A percentile compares a stretch with the other conserved stretches of the same genome.
phyloP scores from a whole-genome alignment of 2,888 invertebrate genomes.

The Capitulum mitella region DNA sequence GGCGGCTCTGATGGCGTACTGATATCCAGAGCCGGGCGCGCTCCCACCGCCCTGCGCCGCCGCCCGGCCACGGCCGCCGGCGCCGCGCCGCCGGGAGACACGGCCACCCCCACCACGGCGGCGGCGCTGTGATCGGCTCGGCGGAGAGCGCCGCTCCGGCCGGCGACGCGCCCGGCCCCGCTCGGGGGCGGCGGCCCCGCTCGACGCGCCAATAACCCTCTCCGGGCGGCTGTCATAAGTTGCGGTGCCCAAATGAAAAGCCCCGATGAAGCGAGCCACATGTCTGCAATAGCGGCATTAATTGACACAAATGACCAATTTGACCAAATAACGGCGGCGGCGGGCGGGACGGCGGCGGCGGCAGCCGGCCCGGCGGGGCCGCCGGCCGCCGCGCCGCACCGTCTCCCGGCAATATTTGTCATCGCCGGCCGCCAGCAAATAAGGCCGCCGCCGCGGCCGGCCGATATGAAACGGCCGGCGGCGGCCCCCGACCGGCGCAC shows the following conservation, averaged over 20 bases:
- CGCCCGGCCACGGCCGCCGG: not conserved
- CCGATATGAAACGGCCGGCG: not conserved
- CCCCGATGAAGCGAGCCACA: constrained; percentile 23
- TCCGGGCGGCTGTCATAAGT: not conserved
- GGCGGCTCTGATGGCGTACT: not conserved
- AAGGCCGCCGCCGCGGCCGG: not conserved
- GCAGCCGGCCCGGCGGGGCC: not conserved
- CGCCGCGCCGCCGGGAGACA: not conserved
- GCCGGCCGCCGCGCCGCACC: not conserved
- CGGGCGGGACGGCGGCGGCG: not conserved
- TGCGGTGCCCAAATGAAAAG: constrained; percentile 20
- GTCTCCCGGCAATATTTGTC: constrained; percentile 24
- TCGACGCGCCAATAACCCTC: not conserved
- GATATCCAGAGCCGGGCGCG: not conserved
- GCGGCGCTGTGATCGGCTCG: too few relatives aligned
- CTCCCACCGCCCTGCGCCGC: not conserved
- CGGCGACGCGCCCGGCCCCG: not conserved
- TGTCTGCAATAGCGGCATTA: constrained; percentile 24
- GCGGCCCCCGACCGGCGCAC: not conserved
- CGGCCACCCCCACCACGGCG: too few relatives aligned
- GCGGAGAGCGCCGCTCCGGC: too few relatives aligned
- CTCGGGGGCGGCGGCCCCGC: not conserved
- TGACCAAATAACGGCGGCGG: constrained; percentile 1
- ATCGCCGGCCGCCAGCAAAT: constrained; percentile 14
- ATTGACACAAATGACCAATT: constrained; percentile 27